phyloP scores from a whole-genome alignment of 2,888 invertebrate species.

The Oligia fasciuncula region DNA sequence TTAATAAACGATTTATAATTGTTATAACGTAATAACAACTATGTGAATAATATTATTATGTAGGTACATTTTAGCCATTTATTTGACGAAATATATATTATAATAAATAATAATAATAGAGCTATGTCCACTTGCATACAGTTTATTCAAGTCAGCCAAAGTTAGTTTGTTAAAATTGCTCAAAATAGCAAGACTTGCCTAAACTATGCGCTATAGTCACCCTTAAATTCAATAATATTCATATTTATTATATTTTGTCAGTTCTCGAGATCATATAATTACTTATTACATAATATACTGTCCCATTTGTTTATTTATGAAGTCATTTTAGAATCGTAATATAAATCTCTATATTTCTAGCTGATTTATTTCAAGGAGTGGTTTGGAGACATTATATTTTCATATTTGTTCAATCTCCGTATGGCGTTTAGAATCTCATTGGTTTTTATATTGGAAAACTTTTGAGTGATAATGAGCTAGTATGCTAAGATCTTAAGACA shows the following conservation, averaged over 20 bases:
- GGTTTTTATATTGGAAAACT: constrained; percentile 24
- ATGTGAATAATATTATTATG: constrained; percentile 10
- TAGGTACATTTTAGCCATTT: constrained; percentile 8
- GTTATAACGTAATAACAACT: constrained; percentile 6
- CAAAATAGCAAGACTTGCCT: not conserved
- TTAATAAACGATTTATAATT: constrained; percentile 3
- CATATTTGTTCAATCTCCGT: constrained; percentile 18
- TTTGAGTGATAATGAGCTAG: constrained; percentile 12
- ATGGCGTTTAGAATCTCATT: constrained; percentile 15
- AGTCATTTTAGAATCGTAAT: constrained; percentile 2
- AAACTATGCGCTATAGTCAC: not conserved
- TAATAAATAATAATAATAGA: constrained; percentile 16
- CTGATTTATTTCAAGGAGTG: not conserved
- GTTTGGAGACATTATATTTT: not conserved
- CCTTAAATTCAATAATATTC: constrained; percentile 3
- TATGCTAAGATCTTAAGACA: constrained; percentile 7
- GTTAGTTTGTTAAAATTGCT: not conserved
- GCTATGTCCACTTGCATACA: not conserved
- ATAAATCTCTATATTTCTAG: constrained; percentile 2
- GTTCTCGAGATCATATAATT: constrained; percentile 50
- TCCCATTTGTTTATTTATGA: constrained; percentile 27
- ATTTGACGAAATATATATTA: constrained; percentile 5
- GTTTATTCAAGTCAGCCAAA: not conserved
- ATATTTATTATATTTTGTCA: constrained; percentile 46
- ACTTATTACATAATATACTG: constrained; percentile 19